Conservation (phyloP, 2,888 invertebrate genomes). For the Gandaritis pyraliata region DNA sequence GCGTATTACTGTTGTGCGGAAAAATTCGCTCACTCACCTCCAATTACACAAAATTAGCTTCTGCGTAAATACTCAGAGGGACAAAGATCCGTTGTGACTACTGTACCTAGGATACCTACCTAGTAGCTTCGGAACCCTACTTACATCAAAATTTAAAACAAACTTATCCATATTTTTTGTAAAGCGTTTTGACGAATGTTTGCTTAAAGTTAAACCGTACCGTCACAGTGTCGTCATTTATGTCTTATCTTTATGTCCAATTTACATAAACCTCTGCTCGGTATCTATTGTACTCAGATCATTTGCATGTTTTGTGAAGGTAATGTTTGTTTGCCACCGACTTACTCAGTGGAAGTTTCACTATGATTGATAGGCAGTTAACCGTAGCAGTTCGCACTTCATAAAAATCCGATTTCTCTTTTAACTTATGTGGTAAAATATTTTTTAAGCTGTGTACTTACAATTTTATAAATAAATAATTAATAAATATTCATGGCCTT, state of each 20-base stretch:
- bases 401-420: constrained; percentile 50
- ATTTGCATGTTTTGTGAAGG: constrained; percentile 64
- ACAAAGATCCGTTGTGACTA: no score
- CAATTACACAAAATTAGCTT: no score
- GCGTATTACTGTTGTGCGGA: no score
- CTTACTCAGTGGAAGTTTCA: constrained; percentile 64
- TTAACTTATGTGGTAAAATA: constrained; percentile 14
- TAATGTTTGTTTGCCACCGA: constrained; percentile 68
- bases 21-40: no score
- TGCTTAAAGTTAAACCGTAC: constrained; percentile 80
- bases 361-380: constrained; percentile 69
- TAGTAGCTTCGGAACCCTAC: constrained; percentile 10
- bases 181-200: constrained; percentile 58
- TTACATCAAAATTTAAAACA: neutral
- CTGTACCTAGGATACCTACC: no score
- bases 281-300: constrained; percentile 46
- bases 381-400: constrained; percentile 60
- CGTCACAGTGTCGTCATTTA: constrained; percentile 73
- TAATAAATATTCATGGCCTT: no score
- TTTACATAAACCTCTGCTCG: constrained; percentile 62
- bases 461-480: neutral
- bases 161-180: constrained; percentile 12
- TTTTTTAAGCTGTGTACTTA: neutral
- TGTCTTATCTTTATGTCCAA: constrained; percentile 47
- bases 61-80: no score